Conservation (phyloP, 2,797 vertebrate genomes). For the Mionectes olivaceus region DNA sequence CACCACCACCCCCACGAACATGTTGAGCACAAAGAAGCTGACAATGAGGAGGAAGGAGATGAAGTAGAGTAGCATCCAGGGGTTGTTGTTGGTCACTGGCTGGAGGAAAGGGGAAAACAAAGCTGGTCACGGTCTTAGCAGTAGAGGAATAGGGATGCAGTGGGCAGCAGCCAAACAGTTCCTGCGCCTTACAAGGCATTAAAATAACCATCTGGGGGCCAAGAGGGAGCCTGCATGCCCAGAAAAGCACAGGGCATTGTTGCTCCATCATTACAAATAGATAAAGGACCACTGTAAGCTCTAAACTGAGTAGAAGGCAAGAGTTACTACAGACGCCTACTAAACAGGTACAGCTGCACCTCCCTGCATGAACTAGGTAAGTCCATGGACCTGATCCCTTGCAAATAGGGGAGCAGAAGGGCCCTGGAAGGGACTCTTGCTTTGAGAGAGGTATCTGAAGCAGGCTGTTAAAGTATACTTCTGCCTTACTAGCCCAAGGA, state of each 20-base stretch:
- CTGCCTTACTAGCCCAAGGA: neutral
- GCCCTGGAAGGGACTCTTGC: neutral
- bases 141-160: neutral
- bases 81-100: conserved; percentile 87
- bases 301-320: neutral
- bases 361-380: neutral
- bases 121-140: neutral
- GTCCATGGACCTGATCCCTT: neutral
- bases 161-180: neutral
- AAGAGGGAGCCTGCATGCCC: neutral
- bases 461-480: neutral
- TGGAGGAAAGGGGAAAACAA: conserved; percentile 23
- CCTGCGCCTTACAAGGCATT: neutral
- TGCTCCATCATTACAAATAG: neutral
- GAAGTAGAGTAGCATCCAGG: conserved; percentile 93
- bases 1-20: conserved; percentile 92
- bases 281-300: neutral
- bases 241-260: neutral
- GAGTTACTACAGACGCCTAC: neutral
- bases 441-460: neutral
- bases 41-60: conserved; percentile 93
- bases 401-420: neutral
- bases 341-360: neutral
- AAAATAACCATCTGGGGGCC: neutral
- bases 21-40: conserved; percentile 93